Evolutionary conservation across 1,140 invertebrate genomes (phyloP), one percentile per base, ranked within the genome.

Genomic region (Dreissena polymorpha): DNA sequence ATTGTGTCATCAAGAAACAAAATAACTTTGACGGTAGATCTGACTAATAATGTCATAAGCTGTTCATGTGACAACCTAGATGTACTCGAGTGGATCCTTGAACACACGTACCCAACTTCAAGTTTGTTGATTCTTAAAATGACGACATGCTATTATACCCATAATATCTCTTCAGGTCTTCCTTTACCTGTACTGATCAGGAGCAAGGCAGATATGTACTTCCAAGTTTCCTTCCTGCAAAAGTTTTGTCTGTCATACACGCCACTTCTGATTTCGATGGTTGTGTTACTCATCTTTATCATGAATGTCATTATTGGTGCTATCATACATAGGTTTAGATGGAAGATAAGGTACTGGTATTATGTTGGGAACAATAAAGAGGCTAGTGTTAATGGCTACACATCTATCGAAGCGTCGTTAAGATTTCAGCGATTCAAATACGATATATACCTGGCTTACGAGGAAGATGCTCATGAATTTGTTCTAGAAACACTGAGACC

Each of bases 1-100:
- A 51, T 55, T 51, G 39, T 18, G n/a, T 51, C 51, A 60, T 2
- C 57, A 0, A 27, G 23, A 16, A 63, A 72, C 8, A 18, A 23
- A 3, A 60, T 23, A 60, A 39, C 51, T 10, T 27, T 80, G 18
- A 10, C 25, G 18, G 10, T 80, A 10, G 39, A 80, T 49, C 21
- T 80, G 25, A 25, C n/a, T 2, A 23, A 71, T 21, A 80, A 80
- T 27, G 12, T n/a, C 10, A 55, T 80, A 1, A n/a, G 21, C 14
- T 80, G 77, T 63, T n/a, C 53, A 18, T 80, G 77, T 64, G 57
- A 80, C 27, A 72, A 80, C 25, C 13, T 80, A 16, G 68, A 80
- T 14, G 70, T 80, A 23, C 13, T 80, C 10, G 21, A 80, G 50
- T 80, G 77, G 77, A 21, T 80, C 0, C 13, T 49, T n/a, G 53